Base-by-base conservation (phyloP, 2,888 invertebrate species). In the Idaea straminata region DNA sequence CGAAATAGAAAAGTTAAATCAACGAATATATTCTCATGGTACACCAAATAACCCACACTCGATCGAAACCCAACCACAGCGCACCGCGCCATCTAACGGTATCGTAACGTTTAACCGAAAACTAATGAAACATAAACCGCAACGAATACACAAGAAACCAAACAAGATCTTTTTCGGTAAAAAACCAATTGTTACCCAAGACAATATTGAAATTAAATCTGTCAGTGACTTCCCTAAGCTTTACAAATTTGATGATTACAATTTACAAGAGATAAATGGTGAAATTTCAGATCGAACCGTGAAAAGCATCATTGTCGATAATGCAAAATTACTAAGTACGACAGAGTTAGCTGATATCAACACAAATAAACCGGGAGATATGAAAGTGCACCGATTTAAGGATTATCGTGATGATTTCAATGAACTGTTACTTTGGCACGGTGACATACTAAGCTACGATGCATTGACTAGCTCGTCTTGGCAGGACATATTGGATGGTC, bases 391-490 rank as follows among this genome's bases (percentile, higher is more conserved):
- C n/a, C 57, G 4, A 47, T n/a, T 7, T 15, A 62, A 16, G 61
- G 59, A 62, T 59, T 47, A 63, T 57, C 74, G 76, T 3, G 82
- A 85, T 59, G 83, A 84, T 66, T 84, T 85, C 16, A 78, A 78
- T 47, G 86, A 86, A 64, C 67, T 86, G 0, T 61, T 84, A 3
- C 74, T 80, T 68, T 85, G 85, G 85, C 77, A 86, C 69, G 75
- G 77, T 35, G 85, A 86, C 71, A 75, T 85, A 60, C 63, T 86
- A 7, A 75, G 80, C 16, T 61, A 75, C 4, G 79, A 83, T 6
- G 72, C 59, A 61, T 67, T 78, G 0, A 66, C 77, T 0, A 73
- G 62, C 25, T 62, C 77, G 0, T 7, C 64, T 6, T 82, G 81
- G 79, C 66, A 66, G 13, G 72, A 74, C 3, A 71, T 80, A 16